Base-by-base conservation (phyloP, 64 coral and sea anemone genomes). In the Porites australiensis region DNA sequence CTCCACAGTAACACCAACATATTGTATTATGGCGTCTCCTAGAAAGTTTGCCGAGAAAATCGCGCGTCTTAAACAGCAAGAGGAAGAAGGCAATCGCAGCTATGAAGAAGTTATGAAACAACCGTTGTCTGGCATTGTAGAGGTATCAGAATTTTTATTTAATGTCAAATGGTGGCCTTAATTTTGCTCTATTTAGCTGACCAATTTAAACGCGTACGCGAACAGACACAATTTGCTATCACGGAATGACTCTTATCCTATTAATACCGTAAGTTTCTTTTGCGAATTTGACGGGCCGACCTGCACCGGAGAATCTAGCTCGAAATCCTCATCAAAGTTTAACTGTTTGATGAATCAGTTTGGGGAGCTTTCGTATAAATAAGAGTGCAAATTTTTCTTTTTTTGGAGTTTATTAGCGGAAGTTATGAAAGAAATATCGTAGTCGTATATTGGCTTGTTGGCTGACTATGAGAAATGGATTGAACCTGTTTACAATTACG, bases 21-120 rank as follows among this genome's bases (percentile, higher is more conserved):
- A 37, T 96, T 96, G 86, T 91, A 96, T 94, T 45, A 96, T 96
- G 95, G 95, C 95, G 92, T 88, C 87, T 88, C 95, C 95, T 57
- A 93, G 95, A 73, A 94, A 94, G 94, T 96, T 96, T 94, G 92
- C 86, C 13, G 95, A 96, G 86, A 96, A 96, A 94, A 96, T 96
- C 58, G 95, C 95, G 68, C 61, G 90, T 86, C 95, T 94, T 70
- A 96, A 90, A 47, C 92, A 94, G 53, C 90, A 91, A 62, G 86
- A 93, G 70, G 91, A 88, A n/a, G 95, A 94, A 50, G 95, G 90
- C 78, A 96, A 88, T 55, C 91, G 95, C 58, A 92, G 92, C 77
- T 96, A 94, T 89, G 95, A 96, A 70, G 79, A 96, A 74, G 90
- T 96, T 74, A 96, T 96, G 95, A 96, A 94, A 79, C 75, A 91